Base-by-base conservation (phyloP, 92 coral and sea anemone species). In the Bergia sp. region DNA sequence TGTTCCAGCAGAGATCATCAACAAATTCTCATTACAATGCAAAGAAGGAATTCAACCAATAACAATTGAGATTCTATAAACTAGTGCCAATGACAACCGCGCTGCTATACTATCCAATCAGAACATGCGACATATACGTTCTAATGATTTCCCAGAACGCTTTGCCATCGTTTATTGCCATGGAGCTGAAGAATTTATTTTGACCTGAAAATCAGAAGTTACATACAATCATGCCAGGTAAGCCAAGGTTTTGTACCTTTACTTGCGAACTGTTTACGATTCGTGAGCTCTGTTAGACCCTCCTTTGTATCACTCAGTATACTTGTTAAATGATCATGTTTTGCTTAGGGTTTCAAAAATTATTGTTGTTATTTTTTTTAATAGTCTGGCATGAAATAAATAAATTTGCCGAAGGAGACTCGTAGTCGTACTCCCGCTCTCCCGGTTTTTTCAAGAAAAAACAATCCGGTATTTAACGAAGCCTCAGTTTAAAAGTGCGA, bases 81-180 rank as follows among this genome's bases (percentile, higher is more conserved):
- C 2, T 3, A 8, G 0, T 1, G 29, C 87, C 45, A 84, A 84
- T 84, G 79, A 71, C 44, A 69, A 29, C n/a, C 23, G n/a, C 79
- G 61, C 29, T 84, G 44, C 18, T 84, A 69, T 4, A 44, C 29
- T 12, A 49, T 69, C 87, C 87, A 84, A 84, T 84, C 87, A 71
- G 87, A 84, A 47, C 77, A 37, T 73, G 58, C 44, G 43, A 43
- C 41, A 45, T 45, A 84, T 44, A 84, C 43, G 18, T 15, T 8
- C 42, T 20, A 55, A 42, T 23, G 39, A 82, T 82, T 67, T 66
- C 86, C 86, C 86, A 82, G 55, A 11, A 29, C 53, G 72, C 86
- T 37, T 82, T 67, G 75, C 86, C 53, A 82, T 23, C 78, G 55
- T 45, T 18, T 39, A 84, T 84, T 84, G 43, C 87, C 78, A 84